These are phyloP conservation scores for Syngnathus rostellatus DNA, from an alignment of 2,797 vertebrate species.

Conservation along the genomic window DNA sequence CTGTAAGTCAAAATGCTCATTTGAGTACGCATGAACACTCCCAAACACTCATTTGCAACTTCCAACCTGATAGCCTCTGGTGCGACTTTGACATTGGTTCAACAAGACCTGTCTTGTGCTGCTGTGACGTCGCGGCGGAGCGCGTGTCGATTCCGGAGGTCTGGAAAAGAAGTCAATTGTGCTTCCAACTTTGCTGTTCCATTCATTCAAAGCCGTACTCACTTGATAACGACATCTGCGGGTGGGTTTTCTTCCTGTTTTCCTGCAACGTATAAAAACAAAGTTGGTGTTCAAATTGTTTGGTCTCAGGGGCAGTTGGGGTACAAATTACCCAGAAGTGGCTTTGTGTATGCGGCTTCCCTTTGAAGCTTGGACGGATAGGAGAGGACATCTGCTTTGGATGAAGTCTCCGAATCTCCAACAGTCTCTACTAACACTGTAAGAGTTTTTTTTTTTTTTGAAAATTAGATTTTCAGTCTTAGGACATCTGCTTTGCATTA, in stretches of 20 bases:
- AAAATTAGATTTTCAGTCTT: no score
- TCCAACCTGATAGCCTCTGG: constrained; percentile 69
- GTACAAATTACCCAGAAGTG: background rate
- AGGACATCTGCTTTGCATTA: constrained; percentile 17
- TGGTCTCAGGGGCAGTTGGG: background rate
- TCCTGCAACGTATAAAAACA: constrained; percentile 39
- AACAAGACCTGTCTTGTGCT: constrained; percentile 73
- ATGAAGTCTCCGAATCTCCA: background rate
- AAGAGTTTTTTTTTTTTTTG: background rate
- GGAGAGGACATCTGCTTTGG: background rate
- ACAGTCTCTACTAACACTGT: background rate
- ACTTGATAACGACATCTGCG: constrained; percentile 2
- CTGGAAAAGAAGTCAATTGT: constrained; percentile 26
- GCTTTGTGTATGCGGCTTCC: background rate
- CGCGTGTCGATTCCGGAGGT: constrained; percentile 64
- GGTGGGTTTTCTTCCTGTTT: constrained; percentile 59
- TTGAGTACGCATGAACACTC: no score
- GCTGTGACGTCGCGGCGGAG: constrained; percentile 66
- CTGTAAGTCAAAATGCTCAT: constrained; percentile 35
- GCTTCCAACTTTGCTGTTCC: background rate
- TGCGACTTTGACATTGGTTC: constrained; percentile 69
- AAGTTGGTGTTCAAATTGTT: background rate
- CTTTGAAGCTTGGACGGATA: background rate
- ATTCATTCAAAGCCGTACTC: background rate
- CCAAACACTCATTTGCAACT: no score